A percentile compares a stretch with the other conserved stretches of the same genome.
These are phyloP conservation scores for Oceanodroma leucorhoa DNA, from an alignment of 2,797 vertebrate genomes.

Conservation along the genomic window DNA sequence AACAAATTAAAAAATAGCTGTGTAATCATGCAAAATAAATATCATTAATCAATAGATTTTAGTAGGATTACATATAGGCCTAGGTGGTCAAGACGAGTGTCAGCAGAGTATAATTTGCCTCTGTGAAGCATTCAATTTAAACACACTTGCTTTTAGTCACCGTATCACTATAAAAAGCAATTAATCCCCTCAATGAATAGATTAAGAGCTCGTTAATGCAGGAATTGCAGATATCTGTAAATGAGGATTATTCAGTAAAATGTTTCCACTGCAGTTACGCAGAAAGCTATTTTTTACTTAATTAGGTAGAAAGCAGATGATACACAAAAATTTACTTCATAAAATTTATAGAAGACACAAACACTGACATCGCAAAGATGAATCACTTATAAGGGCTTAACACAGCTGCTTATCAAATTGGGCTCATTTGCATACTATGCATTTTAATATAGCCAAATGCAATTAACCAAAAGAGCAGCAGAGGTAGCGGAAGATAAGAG, in stretches of 20 bases:
- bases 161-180: neutral
- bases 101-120: neutral
- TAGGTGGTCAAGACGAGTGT: neutral
- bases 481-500: neutral
- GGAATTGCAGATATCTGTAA: neutral
- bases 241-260: neutral
- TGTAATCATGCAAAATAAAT: neutral
- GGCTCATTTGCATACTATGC: neutral
- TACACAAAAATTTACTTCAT: neutral
- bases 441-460: neutral
- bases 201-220: neutral
- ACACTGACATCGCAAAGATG: neutral
- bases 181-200: neutral
- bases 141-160: neutral
- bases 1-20: neutral
- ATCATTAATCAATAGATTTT: neutral
- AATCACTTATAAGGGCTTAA: neutral
- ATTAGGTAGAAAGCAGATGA: neutral
- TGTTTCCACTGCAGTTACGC: neutral
- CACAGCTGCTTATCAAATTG: neutral
- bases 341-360: neutral
- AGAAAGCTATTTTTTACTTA: neutral
- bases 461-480: neutral
- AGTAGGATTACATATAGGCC: neutral
- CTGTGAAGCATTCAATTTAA: neutral